Conservation (phyloP, 2,888 invertebrate genomes). For the Drosophila aldrichi region DNA sequence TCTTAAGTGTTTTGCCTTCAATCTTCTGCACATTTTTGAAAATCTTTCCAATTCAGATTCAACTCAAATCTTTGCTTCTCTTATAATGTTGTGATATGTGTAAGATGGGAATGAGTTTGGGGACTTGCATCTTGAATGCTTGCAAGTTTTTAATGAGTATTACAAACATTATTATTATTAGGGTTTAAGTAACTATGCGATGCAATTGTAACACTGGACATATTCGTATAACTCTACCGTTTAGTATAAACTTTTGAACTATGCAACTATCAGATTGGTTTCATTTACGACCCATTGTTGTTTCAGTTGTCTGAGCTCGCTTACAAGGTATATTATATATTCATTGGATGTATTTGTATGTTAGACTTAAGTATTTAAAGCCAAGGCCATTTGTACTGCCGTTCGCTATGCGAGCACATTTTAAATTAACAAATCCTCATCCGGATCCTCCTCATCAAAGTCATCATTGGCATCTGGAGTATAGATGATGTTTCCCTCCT, state of each 20-base stretch:
- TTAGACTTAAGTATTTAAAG: constrained; percentile 68
- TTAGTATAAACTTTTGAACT: constrained; percentile 50
- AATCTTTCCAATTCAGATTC: not conserved
- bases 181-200: constrained; percentile 56
- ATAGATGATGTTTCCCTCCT: constrained; percentile 89
- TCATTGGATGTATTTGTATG: constrained; percentile 14
- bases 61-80: constrained; percentile 29
- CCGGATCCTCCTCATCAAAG: constrained; percentile 94
- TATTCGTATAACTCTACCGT: constrained; percentile 28
- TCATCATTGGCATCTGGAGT: constrained; percentile 92
- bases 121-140: constrained; percentile 3
- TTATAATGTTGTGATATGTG: constrained; percentile 68
- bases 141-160: constrained; percentile 45
- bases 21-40: constrained; percentile 7
- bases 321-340: constrained; percentile 29
- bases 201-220: constrained; percentile 56
- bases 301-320: constrained; percentile 36
- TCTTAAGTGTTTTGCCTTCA: constrained; percentile 27
- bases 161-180: constrained; percentile 41
- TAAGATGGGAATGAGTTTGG: constrained; percentile 41
- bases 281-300: constrained; percentile 29
- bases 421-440: constrained; percentile 92
- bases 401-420: constrained; percentile 44
- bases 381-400: constrained; percentile 79
- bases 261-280: constrained; percentile 33